Evolutionary conservation across 2,797 vertebrate genomes (phyloP), one percentile per base, ranked within the genome.

Genomic region (Aulostomus chinensis): DNA sequence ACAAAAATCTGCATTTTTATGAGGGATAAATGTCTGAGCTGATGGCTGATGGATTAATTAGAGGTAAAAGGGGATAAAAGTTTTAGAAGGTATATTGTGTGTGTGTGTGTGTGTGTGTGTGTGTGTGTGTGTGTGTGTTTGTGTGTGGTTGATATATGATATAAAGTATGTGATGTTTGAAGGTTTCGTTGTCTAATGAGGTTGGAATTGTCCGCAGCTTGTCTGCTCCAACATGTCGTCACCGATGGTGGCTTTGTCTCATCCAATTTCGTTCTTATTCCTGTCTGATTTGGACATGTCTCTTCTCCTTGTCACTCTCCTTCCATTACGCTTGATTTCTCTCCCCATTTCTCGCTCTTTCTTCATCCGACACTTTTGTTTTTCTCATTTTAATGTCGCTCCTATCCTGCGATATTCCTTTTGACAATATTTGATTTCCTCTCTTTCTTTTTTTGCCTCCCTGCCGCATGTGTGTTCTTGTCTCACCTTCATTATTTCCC

Each of bases 201-300:
- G 13, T 7, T 36, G 37, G 22, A 40, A 25, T 26, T 3, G 24
- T 26, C 24, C 13, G 2, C 14, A 3, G 8, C 13, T 15, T 13
- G 20, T 21, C 20, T 21, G 6, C 9, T 7, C 8, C 25, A 12
- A 30, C n/a, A 12, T 12, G 4, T 12, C 4, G 7, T 60, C 66
- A 49, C 54, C 35, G 59, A 66, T 39, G 66, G 60, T 64, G 68
- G 61, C 58, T 83, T 80, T 82, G 69, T 80, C 75, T 74, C 48
- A 48, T 80, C 55, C 63, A 38, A 72, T 81, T 66, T 64, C 36
- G 51, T 43, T 47, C 53, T 41, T 55, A 42, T 45, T 68, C 40
- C 46, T 60, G 43, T 66, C 38, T 1, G 26, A 74, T 39, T 34
- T 60, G 76, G 43, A 70, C 48, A 32, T 54, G 28, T 68, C 30